These are phyloP conservation scores for Bucco capensis DNA, from an alignment of 2,113 vertebrate genomes.

Conservation along the genomic window DNA sequence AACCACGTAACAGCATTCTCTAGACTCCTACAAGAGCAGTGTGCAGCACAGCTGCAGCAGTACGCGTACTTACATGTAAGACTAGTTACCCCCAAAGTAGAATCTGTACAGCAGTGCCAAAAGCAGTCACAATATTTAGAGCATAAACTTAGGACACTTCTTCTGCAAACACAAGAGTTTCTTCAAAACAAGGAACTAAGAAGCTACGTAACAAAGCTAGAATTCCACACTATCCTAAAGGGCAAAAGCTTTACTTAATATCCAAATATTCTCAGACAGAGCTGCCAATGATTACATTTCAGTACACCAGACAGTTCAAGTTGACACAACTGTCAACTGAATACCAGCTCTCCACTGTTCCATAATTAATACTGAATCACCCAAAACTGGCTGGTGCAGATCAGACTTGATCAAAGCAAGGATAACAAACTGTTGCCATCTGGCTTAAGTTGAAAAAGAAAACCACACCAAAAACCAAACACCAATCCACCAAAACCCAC, in stretches of 20 bases:
- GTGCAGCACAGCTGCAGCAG: background rate
- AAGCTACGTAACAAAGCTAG: background rate
- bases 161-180: background rate
- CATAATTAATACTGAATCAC: background rate
- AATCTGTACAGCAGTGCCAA: background rate
- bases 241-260: background rate
- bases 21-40: background rate
- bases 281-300: accelerated
- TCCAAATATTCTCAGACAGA: background rate
- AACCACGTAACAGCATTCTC: accelerated
- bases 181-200: background rate
- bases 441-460: no score
- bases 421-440: background rate
- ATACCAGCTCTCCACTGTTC: background rate
- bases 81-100: background rate
- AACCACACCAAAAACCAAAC: background rate
- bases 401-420: background rate
- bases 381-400: background rate
- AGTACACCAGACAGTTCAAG: no score
- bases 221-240: background rate
- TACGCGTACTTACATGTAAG: accelerated
- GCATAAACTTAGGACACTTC: background rate
- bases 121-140: background rate
- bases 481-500: background rate
- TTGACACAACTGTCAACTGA: background rate